Evolutionary conservation across 2,113 vertebrate species (phyloP).

Genomic region (Martes martes): DNA sequence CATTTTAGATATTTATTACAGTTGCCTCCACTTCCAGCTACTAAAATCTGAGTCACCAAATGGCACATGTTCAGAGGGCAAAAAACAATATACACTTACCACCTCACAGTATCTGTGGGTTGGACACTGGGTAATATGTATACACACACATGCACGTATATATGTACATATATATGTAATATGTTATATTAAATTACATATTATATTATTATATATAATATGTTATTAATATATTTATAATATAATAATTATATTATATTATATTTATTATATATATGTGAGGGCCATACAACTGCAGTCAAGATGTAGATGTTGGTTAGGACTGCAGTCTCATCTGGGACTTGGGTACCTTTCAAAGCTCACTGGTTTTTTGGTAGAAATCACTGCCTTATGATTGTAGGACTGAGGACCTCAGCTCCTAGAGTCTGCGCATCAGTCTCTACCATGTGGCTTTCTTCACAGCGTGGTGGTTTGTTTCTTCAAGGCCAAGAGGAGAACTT

Average conservation of each 20-base stretch:
- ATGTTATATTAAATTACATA: no score
- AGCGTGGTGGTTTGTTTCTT: background rate
- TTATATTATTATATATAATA: no score
- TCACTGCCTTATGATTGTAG: background rate
- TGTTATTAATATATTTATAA: no score
- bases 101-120: background rate
- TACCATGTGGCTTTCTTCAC: background rate
- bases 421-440: background rate
- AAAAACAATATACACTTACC: background rate
- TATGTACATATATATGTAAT: no score
- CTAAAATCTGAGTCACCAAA: background rate
- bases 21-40: background rate
- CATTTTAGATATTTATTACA: background rate
- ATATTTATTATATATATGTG: no score
- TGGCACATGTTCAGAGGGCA: background rate
- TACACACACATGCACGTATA: no score
- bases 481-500: background rate
- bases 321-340: background rate
- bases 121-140: background rate
- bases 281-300: background rate
- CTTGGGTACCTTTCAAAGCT: background rate
- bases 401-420: background rate
- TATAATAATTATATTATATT: no score
- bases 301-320: background rate
- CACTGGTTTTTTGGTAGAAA: background rate